These are phyloP conservation scores for Erpetoichthys calabaricus DNA, from an alignment of 2,797 vertebrate species.

Conservation along the genomic window DNA sequence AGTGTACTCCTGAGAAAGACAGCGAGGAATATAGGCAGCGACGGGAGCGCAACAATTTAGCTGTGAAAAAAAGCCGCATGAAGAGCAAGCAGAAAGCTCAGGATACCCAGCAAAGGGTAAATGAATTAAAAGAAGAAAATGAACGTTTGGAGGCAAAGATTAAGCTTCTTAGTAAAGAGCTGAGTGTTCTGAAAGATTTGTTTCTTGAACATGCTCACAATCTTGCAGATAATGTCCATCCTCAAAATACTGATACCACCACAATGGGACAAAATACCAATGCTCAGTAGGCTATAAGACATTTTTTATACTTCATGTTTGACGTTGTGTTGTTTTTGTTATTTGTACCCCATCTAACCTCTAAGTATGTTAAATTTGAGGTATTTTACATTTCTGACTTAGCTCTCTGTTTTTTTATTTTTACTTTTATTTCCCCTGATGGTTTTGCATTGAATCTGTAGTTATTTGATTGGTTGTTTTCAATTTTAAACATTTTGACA, in stretches of 20 bases:
- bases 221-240: constrained; percentile 80
- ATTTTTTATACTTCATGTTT: no score
- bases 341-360: no score
- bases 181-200: constrained; percentile 93
- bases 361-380: no score
- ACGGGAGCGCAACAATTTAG: constrained; percentile 91
- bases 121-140: constrained; percentile 96
- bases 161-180: constrained; percentile 90
- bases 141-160: constrained; percentile 95
- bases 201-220: constrained; percentile 95
- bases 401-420: no score
- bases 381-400: no score
- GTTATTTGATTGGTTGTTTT: no score
- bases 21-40: constrained; percentile 86
- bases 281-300: not conserved
- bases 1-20: constrained; percentile 66
- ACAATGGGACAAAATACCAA: constrained; percentile 40
- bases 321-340: no score
- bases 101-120: constrained; percentile 87
- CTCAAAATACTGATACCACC: constrained; percentile 43
- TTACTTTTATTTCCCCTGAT: no score
- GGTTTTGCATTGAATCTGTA: no score
- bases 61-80: constrained; percentile 93
- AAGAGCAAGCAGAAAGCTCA: constrained; percentile 95
- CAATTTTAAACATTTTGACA: no score